Evolutionary conservation across 2,113 vertebrate genomes (phyloP), one percentile per base, ranked within the genome.

Genomic region (Bubalus kerabau): DNA sequence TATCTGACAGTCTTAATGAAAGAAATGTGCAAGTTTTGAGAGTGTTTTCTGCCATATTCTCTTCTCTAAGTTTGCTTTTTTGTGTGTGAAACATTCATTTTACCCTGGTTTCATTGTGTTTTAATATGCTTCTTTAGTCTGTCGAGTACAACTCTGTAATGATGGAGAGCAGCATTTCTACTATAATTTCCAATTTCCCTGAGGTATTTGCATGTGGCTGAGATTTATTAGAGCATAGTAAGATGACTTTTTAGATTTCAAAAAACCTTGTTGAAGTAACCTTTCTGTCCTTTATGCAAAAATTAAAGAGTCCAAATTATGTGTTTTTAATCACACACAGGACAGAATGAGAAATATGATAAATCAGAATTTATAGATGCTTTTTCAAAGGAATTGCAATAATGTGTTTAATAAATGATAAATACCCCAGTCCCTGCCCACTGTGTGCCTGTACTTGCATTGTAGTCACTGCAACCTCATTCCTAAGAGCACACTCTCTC

Each of bases 1-100:
- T 57, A 90, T 86, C 57, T 94, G 97, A 97, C 80, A 96, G 54
- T 90, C 97, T 97, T 98, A 97, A 97, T 91, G 96, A 96, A 95
- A 76, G 48, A 86, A 90, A 52, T 74, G 7, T 43, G 87, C 46
- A 46, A 76, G 85, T 52, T 26, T 64, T 80, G 57, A 94, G 87
- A 71, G 6, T 21, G 4, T 97, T 85, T 82, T 87, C 57, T 89
- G 32, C 5, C 0, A 0, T 83, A 36, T 59, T 84, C 48, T 97
- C 43, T 93, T 96, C 32, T 86, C 76, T 24, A 6, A 86, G 28
- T 82, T 98, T 96, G 83, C 74, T 91, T 84, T 87, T 54, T 91
- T 90, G 89, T 84, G 91, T 87, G 95, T 12, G 60, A 90, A 97
- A 71, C 7, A 48, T 94, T 59, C 1, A 62, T 96, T 97, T 94